Evolutionary conservation across 23 tunicate genomes (phyloP), one percentile per base, ranked within the genome.

Genomic region (Corella eumyota): DNA sequence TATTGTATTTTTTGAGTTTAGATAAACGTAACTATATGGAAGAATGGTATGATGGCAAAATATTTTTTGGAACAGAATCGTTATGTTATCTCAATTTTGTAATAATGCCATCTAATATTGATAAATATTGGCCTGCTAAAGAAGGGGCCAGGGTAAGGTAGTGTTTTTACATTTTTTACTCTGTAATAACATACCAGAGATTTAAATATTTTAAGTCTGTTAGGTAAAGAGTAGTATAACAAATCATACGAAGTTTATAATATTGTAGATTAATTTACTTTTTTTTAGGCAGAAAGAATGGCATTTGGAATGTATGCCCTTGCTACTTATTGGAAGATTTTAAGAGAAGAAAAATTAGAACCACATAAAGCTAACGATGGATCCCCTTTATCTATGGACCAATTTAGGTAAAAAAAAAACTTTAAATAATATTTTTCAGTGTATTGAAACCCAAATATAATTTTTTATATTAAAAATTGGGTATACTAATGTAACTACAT

Each of bases 21-120:
- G 83, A 1, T 26, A 67, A 70, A 1, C 37, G 78, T 22, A 75
- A 84, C 47, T 84, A 83, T 77, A 63, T 75, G 21, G 68, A 75
- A 36, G 62, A 69, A 35, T 36, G 54, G 67, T 84, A 83, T 83
- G 0, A 45, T n/a, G 73, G 69, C 20, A 68, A 60, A 20, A 83
- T 60, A 19, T 84, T 75, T 53, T 35, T 84, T n/a, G 67, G 69
- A 33, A 28, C 47, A 2, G 68, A 83, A 27, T 27, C 94, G 2
- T 45, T 67, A 19, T 32, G 7, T 1, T 62, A 64, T 31, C 31
- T 69, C 21, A 84, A 84, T 49, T 74, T 84, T 69, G 25, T 64
- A 62, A 83, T 83, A 32, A 6, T 40, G 0, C 13, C 72, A 6
- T 54, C 68, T 11, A 69, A 68, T 51, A 46, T 32, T 34, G 60